phyloP scores from a whole-genome alignment of 2,888 invertebrate species.

The Abscondita cerata region DNA sequence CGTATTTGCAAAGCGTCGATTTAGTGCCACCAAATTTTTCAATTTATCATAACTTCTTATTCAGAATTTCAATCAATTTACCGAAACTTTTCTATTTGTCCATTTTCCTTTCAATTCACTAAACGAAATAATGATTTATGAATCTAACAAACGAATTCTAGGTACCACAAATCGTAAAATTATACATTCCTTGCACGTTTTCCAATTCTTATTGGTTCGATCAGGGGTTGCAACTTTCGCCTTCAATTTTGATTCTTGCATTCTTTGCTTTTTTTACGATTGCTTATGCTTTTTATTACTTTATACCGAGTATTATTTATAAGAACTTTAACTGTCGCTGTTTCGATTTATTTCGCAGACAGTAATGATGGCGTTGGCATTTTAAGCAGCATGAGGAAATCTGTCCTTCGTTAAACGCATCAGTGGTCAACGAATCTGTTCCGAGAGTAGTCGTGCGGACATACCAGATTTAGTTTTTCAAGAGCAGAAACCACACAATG shows the following conservation, averaged over 20 bases:
- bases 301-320: not conserved
- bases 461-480: constrained; percentile 52
- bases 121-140: constrained; percentile 40
- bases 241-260: constrained; percentile 32
- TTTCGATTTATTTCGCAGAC: not conserved
- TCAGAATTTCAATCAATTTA: constrained; percentile 26
- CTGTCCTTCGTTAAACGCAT: constrained; percentile 47
- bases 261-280: constrained; percentile 27
- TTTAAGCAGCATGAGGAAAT: constrained; percentile 19
- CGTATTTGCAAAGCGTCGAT: constrained; percentile 5
- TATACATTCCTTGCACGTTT: constrained; percentile 39
- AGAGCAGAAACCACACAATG: constrained; percentile 41
- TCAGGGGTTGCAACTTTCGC: constrained; percentile 34
- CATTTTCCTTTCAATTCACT: constrained; percentile 37
- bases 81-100: constrained; percentile 36
- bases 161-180: constrained; percentile 32
- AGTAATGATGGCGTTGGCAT: constrained; percentile 17
- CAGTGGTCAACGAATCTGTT: constrained; percentile 43
- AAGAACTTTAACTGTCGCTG: not conserved
- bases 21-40: constrained; percentile 14
- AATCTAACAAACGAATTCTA: constrained; percentile 28
- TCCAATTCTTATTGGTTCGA: constrained; percentile 42
- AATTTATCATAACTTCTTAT: constrained; percentile 29
- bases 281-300: constrained; percentile 26
- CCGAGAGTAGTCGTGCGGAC: constrained; percentile 51